Evolutionary conservation across 2,113 vertebrate genomes (phyloP), one percentile per base, ranked within the genome.

Genomic region (Oxyruncus cristatus): DNA sequence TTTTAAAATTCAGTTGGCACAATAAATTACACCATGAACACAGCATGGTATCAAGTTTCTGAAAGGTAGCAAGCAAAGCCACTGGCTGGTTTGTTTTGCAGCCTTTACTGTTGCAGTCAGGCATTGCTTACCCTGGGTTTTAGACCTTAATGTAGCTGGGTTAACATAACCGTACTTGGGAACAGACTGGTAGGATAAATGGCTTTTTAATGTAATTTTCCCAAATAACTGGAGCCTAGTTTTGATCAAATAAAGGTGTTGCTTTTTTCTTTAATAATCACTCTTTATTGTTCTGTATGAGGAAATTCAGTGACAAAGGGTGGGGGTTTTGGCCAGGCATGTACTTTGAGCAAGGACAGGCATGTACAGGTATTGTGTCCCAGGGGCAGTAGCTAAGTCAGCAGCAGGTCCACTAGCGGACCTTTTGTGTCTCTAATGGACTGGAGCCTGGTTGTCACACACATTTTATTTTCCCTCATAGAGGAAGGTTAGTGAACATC

Each of bases 331-430:
- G 46, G 23, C 14, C 65, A 75, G n/a, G 56, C 30, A 37, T 8
- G 37, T 58, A 66, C 49, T 18, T 9, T 12, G 14, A 70, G 47
- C 27, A 77, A 77, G 37, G 77, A 49, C 47, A 87, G 65, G 56
- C 42, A 55, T 21, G 39, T 24, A 32, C 7, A 87, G 46, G 52
- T 59, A 70, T 56, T 20, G 12, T 35, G 71, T 22, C 28, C 35
- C 39, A 82, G 49, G 13, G 21, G 30, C 58, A 68, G 63, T 20
- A 89, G n/a, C 53, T 76, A 72, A 65, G 39, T 59, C 30, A 9
- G 33, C 0, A 0, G 46, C 44, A 68, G 53, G 37, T 21, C 58
- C 41, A 39, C 16, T 58, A 24, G 32, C 44, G 26, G 14, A 28
- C 26, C 37, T 56, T 75, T 79, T 75, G n/a, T 78, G 14, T 85